A percentile compares a stretch with the other conserved stretches of the same genome.
phyloP scores from a whole-genome alignment of 2,888 invertebrate species.

The Acrocera orbiculus region DNA sequence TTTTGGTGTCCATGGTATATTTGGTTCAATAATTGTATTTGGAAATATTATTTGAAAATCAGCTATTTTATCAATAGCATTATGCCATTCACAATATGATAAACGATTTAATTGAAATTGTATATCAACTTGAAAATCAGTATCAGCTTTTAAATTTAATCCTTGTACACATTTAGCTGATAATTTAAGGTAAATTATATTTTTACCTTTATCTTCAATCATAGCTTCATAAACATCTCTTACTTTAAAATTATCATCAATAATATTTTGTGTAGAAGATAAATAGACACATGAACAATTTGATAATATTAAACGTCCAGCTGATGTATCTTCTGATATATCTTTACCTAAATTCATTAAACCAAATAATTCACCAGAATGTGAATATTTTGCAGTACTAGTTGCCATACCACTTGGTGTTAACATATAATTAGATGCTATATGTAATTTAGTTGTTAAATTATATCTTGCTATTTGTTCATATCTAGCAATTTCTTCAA shows the following conservation, averaged over 20 bases:
- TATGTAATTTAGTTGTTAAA: constrained; percentile 41
- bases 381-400: constrained; percentile 57
- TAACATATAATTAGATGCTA: constrained; percentile 49
- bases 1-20: constrained; percentile 50
- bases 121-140: constrained; percentile 48
- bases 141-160: constrained; percentile 42
- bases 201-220: constrained; percentile 65
- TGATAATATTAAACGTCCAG: constrained; percentile 58
- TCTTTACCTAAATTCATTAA: constrained; percentile 51
- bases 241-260: constrained; percentile 19
- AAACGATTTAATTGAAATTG: constrained; percentile 67
- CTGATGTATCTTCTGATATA: constrained; percentile 65
- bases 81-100: constrained; percentile 71
- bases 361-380: constrained; percentile 58
- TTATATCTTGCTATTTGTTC: constrained; percentile 54
- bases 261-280: constrained; percentile 25
- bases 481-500: constrained; percentile 59
- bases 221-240: constrained; percentile 51
- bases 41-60: constrained; percentile 58
- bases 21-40: constrained; percentile 40
- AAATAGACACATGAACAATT: constrained; percentile 55
- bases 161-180: constrained; percentile 47
- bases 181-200: constrained; percentile 54
- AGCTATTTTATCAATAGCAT: constrained; percentile 57
- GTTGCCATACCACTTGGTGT: constrained; percentile 49